Percentiles rank a stretch among this genome's conserved stretches.
Conservation (phyloP, 2,797 vertebrate species). For the Odontamblyopus rebecca region DNA sequence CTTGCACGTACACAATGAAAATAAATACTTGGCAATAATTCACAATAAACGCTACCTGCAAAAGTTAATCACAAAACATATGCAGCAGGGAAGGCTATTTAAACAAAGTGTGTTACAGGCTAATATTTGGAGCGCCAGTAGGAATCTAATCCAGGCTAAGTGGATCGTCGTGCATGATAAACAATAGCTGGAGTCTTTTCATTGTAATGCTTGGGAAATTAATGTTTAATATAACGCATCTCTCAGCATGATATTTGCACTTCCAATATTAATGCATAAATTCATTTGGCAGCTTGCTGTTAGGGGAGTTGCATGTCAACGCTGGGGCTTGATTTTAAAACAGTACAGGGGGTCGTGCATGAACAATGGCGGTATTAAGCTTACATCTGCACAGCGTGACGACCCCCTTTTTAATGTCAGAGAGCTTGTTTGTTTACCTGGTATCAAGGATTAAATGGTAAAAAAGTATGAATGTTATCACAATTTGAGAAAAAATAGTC, state of each 20-base stretch:
- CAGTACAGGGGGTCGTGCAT: conserved; percentile 34
- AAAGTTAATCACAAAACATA: conserved; percentile 22
- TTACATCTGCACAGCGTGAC: conserved; percentile 42
- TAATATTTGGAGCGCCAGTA: conserved; percentile 7
- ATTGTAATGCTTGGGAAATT: conserved; percentile 16
- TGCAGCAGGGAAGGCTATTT: neutral
- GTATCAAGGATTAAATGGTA: conserved; percentile 5
- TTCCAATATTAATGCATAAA: conserved; percentile 34
- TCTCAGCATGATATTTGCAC: conserved; percentile 45
- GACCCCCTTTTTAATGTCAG: conserved; percentile 34
- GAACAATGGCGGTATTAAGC: conserved; percentile 39
- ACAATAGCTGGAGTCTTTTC: conserved; percentile 7
- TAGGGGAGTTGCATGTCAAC: conserved; percentile 50
- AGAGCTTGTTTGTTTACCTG: conserved; percentile 23
- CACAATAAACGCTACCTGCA: conserved; percentile 11
- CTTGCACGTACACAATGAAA: conserved; percentile 17
- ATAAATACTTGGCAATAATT: conserved; percentile 8
- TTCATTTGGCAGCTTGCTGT: conserved; percentile 46
- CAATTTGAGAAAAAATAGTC: neutral
- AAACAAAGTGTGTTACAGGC: conserved; percentile 5
- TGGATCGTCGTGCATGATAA: conserved; percentile 18
- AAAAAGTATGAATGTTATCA: neutral
- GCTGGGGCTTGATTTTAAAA: conserved; percentile 49
- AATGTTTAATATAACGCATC: conserved; percentile 24
- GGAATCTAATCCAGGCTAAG: conserved; percentile 5